Evolutionary conservation across 2,888 invertebrate species (phyloP).

Genomic region (Dryocosmus kuriphilus): DNA sequence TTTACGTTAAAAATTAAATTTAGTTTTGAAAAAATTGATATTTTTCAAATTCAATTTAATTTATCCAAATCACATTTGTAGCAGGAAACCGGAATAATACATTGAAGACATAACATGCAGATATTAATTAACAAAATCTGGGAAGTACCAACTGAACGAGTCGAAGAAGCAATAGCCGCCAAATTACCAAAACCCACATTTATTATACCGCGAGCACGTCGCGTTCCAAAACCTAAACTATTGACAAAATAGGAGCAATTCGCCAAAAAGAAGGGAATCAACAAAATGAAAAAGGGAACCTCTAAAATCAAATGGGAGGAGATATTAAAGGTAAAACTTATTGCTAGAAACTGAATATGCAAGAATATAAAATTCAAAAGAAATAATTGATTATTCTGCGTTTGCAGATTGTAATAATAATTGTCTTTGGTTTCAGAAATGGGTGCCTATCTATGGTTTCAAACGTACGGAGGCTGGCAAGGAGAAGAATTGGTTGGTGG

Average conservation of each 20-base stretch:
- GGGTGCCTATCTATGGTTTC: conserved; percentile 89
- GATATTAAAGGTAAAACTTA: conserved; percentile 82
- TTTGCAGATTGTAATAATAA: conserved; percentile 20
- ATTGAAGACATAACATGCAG: conserved; percentile 89
- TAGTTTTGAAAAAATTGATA: too few relatives aligned
- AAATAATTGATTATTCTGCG: conserved; percentile 4
- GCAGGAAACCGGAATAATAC: conserved; percentile 80
- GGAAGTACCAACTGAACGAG: conserved; percentile 90
- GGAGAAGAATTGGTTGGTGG: conserved; percentile 96
- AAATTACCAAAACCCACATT: conserved; percentile 87
- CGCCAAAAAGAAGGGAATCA: conserved; percentile 95
- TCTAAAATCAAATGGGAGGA: too few relatives aligned
- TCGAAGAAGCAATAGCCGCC: conserved; percentile 93
- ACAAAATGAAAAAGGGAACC: conserved; percentile 92
- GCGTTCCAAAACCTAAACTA: conserved; percentile 91
- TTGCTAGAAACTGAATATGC: neutral
- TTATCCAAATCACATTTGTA: conserved; percentile 32
- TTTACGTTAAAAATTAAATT: too few relatives aligned
- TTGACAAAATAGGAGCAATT: conserved; percentile 98
- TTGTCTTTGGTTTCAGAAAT: conserved; percentile 79
- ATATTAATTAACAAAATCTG: conserved; percentile 92
- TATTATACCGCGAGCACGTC: conserved; percentile 90
- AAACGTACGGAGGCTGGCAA: conserved; percentile 89
- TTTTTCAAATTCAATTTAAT: too few relatives aligned
- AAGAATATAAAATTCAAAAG: neutral